A percentile compares a stretch with the other conserved stretches of the same genome.
Conservation (phyloP, 2,797 vertebrate genomes). For the Bradypus variegatus region DNA sequence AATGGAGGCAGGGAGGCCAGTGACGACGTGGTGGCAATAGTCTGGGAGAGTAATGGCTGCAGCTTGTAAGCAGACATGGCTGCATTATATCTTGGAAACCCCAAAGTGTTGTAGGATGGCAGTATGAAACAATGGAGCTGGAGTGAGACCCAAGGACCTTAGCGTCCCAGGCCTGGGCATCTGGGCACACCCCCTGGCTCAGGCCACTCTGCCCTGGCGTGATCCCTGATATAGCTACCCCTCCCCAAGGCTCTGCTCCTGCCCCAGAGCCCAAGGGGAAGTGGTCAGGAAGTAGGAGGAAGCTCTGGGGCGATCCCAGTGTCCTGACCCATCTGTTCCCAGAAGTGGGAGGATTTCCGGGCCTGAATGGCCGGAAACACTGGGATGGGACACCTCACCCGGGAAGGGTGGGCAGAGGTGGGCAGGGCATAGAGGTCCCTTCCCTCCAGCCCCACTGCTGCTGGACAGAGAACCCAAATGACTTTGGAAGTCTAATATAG, state of each 20-base stretch:
- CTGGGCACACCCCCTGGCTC: background rate
- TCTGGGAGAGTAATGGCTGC: background rate
- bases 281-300: slow-evolving; percentile 63
- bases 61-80: background rate
- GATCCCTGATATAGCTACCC: background rate
- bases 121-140: background rate
- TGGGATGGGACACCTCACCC: slow-evolving; percentile 47
- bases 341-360: slow-evolving; percentile 49
- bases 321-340: slow-evolving; percentile 52
- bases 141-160: background rate
- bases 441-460: background rate
- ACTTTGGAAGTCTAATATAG: background rate
- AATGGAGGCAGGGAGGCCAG: background rate
- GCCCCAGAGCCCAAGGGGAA: slow-evolving; percentile 30
- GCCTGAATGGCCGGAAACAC: slow-evolving; percentile 47
- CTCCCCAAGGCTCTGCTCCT: background rate
- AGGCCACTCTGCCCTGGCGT: background rate
- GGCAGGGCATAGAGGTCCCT: background rate
- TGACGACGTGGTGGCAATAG: background rate
- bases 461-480: background rate
- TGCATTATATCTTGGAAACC: background rate
- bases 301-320: background rate
- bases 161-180: background rate
- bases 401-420: slow-evolving; percentile 26
- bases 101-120: no score